Evolutionary conservation across 2,797 vertebrate genomes (phyloP).

Genomic region (Morelia viridis): DNA sequence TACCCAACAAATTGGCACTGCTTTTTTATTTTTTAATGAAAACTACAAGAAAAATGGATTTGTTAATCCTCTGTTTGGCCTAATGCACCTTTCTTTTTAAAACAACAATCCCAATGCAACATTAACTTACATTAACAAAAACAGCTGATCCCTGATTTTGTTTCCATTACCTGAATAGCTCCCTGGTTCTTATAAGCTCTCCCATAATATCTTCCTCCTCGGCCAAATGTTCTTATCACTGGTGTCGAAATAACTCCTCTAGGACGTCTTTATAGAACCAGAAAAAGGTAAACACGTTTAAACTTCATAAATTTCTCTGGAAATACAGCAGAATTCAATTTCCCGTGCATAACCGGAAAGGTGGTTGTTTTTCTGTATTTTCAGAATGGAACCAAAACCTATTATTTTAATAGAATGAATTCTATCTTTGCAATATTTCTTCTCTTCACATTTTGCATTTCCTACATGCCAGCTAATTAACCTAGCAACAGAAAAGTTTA

Average conservation of each 20-base stretch:
- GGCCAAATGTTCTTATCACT: conserved; percentile 91
- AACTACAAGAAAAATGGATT: background rate
- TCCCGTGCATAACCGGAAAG: background rate
- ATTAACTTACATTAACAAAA: background rate
- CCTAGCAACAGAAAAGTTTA: background rate
- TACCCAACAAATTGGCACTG: background rate
- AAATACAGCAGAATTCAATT: background rate
- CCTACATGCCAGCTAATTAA: background rate
- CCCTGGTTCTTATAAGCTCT: conserved; percentile 88
- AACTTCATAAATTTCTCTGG: conserved; percentile 18
- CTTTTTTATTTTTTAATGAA: background rate
- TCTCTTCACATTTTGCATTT: background rate
- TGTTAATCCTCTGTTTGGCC: background rate
- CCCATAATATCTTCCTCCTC: conserved; percentile 83
- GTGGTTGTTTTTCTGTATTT: background rate
- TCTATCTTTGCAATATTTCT: background rate
- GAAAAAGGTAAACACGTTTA: conserved; percentile 40
- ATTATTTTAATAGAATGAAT: background rate
- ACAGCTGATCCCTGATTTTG: background rate
- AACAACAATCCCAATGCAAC: background rate
- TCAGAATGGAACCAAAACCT: background rate
- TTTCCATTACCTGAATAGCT: conserved; percentile 79
- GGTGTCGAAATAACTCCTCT: conserved; percentile 93
- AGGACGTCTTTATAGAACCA: conserved; percentile 75
- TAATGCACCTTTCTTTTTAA: background rate